These are phyloP conservation scores for Dinothrombium tinctorium DNA, from an alignment of 1,140 invertebrate genomes.

Conservation along the genomic window DNA sequence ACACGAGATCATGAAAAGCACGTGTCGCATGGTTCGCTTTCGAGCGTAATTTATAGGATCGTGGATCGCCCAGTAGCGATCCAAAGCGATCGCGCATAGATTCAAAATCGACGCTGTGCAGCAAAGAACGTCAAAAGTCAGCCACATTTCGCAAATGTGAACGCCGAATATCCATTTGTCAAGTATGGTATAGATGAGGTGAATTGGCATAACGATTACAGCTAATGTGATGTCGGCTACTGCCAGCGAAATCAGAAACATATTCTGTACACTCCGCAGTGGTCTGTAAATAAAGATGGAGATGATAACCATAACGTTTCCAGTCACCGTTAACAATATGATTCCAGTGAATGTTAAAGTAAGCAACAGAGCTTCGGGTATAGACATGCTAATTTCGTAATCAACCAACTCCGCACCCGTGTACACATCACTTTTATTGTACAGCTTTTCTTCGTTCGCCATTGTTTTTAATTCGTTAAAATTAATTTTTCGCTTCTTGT, in stretches of 20 bases:
- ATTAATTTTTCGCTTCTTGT: too few relatives aligned
- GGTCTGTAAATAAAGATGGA: constrained; percentile 89
- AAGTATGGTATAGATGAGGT: constrained; percentile 70
- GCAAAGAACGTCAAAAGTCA: constrained; percentile 85
- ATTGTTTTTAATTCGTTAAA: too few relatives aligned
- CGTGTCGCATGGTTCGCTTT: constrained; percentile 72
- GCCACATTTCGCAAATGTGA: constrained; percentile 79
- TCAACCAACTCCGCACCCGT: not conserved
- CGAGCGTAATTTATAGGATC: constrained; percentile 94
- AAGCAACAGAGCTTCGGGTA: not conserved
- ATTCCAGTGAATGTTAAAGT: not conserved
- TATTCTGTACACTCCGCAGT: constrained; percentile 89
- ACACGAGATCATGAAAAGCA: constrained; percentile 61
- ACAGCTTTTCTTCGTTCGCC: too few relatives aligned
- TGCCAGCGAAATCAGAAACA: constrained; percentile 21
- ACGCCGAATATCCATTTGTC: constrained; percentile 72
- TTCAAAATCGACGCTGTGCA: constrained; percentile 92
- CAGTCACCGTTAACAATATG: constrained; percentile 48
- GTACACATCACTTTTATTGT: too few relatives aligned
- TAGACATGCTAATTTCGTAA: not conserved
- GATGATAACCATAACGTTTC: constrained; percentile 81
- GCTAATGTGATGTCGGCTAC: constrained; percentile 70
- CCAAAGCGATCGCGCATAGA: constrained; percentile 82
- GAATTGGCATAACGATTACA: constrained; percentile 81
- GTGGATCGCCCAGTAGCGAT: constrained; percentile 77